phyloP scores from a whole-genome alignment of 2,888 invertebrate species.

The Clanis bilineata region DNA sequence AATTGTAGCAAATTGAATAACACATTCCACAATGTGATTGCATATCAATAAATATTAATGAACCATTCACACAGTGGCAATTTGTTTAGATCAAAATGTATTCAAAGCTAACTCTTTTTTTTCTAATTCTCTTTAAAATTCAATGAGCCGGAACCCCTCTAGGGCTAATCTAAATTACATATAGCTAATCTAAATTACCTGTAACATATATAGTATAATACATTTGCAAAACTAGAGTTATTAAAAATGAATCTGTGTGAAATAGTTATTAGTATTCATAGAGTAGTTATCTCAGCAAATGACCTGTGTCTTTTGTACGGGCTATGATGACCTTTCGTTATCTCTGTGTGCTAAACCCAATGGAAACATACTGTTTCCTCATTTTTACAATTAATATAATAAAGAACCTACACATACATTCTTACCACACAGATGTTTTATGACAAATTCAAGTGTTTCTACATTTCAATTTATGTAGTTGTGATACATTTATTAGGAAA shows the following conservation, averaged over 20 bases:
- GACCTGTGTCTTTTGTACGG: constrained; percentile 73
- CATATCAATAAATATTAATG: constrained; percentile 19
- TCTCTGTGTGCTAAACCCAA: constrained; percentile 64
- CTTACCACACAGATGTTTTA: not conserved
- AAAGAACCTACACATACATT: too few relatives aligned
- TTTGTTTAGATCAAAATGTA: too few relatives aligned
- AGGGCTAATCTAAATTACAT: not conserved
- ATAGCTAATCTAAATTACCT: not conserved
- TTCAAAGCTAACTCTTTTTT: too few relatives aligned
- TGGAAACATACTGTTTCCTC: constrained; percentile 71
- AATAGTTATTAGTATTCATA: constrained; percentile 48
- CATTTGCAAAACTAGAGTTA: not conserved
- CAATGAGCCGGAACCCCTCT: too few relatives aligned
- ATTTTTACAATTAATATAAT: constrained; percentile 29
- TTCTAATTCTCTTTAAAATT: not conserved
- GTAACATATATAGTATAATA: not conserved
- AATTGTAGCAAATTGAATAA: not conserved
- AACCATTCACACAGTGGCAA: too few relatives aligned
- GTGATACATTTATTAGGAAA: not conserved
- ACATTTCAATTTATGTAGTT: not conserved
- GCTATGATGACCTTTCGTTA: constrained; percentile 72
- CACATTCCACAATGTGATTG: not conserved
- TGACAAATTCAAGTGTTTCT: not conserved
- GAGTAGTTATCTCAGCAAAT: constrained; percentile 68
- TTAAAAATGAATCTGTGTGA: not conserved